Percentiles rank a stretch among this genome's conserved stretches.
Evolutionary conservation across 2,888 invertebrate genomes (phyloP).

Genomic region (Tipula vernalis): DNA sequence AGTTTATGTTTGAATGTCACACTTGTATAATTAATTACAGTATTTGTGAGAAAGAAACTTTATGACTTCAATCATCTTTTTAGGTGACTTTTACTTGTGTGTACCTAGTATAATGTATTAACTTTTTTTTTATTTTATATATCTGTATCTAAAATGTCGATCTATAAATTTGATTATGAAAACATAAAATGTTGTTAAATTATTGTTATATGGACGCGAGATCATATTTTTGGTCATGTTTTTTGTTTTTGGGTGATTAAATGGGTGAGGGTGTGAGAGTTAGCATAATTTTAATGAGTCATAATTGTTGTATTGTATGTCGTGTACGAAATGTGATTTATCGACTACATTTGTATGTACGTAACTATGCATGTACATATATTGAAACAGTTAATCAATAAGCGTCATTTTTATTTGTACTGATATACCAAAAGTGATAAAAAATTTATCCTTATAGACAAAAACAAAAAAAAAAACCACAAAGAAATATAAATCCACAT

Average conservation of each 20-base stretch:
- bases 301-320: background rate
- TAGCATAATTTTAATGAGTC: background rate
- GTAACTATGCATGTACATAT: too few species aligned
- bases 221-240: background rate
- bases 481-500: background rate
- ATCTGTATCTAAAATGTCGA: background rate
- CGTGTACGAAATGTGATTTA: background rate
- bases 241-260: background rate
- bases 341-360: background rate
- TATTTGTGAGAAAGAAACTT: slow-evolving; percentile 4
- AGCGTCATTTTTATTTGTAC: background rate
- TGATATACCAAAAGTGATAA: background rate
- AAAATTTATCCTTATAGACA: background rate
- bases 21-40: background rate
- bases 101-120: background rate
- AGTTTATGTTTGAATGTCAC: background rate
- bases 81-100: background rate
- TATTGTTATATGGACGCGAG: background rate
- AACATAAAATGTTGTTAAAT: background rate
- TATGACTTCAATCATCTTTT: slow-evolving; percentile 4
- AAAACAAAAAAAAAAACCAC: background rate
- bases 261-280: background rate
- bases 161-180: background rate
- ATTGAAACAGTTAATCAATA: too few species aligned
- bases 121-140: background rate